These are phyloP conservation scores for Myotis lucifugus DNA, from an alignment of 2,113 vertebrate genomes.

Conservation along the genomic window DNA sequence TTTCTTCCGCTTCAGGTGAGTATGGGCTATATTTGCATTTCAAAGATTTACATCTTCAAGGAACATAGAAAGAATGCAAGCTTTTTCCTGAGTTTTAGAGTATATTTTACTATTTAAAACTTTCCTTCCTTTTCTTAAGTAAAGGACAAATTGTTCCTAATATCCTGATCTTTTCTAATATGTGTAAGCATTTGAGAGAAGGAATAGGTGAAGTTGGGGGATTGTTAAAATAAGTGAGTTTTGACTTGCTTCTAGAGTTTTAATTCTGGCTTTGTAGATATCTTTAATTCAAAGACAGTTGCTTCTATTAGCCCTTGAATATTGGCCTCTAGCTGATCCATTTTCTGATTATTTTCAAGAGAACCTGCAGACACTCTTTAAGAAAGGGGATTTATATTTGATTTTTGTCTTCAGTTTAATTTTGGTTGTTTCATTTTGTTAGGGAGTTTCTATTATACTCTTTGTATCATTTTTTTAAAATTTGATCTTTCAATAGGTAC, in stretches of 20 bases:
- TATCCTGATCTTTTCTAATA: background rate
- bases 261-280: background rate
- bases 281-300: background rate
- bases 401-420: background rate
- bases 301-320: background rate
- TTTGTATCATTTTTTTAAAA: background rate
- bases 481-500: background rate
- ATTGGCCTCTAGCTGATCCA: background rate
- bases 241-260: background rate
- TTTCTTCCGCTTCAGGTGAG: background rate
- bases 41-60: background rate
- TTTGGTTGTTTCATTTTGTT: background rate
- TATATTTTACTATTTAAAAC: background rate
- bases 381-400: background rate
- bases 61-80: background rate
- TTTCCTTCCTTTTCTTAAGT: background rate
- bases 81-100: background rate
- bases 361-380: background rate
- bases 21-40: background rate
- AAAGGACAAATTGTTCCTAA: background rate
- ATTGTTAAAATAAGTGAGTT: background rate
- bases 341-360: background rate
- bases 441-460: background rate
- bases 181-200: background rate
- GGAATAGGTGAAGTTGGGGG: background rate